phyloP scores from a whole-genome alignment of 2,113 vertebrate species.

The Alosa alosa region DNA sequence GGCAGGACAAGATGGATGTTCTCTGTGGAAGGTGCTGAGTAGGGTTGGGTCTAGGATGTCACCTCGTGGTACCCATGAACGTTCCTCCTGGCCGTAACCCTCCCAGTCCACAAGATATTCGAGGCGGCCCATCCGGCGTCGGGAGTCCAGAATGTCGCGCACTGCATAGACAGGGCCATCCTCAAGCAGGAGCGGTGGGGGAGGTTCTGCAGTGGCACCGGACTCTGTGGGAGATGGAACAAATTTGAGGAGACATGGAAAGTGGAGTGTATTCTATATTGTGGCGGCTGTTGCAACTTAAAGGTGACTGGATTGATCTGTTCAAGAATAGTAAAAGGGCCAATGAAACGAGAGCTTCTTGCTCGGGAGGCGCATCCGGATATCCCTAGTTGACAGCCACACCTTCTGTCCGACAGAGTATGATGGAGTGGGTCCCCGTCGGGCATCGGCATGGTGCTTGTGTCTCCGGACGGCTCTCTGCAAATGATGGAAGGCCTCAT shows the following conservation, averaged over 20 bases:
- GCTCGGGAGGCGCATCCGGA: neutral
- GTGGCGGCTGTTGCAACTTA: too few species aligned
- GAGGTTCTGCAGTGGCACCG: too few species aligned
- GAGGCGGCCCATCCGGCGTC: neutral
- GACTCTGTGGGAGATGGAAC: too few species aligned
- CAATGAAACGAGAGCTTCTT: neutral
- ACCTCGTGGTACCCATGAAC: too few species aligned
- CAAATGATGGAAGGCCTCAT: neutral
- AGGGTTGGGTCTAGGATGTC: too few species aligned
- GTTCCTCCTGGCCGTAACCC: too few species aligned
- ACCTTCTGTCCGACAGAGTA: neutral
- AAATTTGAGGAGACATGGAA: too few species aligned
- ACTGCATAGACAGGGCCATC: too few species aligned
- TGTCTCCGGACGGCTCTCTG: neutral
- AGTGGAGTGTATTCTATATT: neutral
- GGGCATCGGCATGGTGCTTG: neutral
- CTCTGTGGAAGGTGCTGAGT: too few species aligned
- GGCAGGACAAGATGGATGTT: too few species aligned
- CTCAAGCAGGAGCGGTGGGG: too few species aligned
- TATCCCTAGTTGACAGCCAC: neutral
- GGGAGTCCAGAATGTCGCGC: neutral
- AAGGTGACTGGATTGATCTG: neutral
- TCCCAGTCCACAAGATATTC: neutral
- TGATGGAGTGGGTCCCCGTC: neutral
- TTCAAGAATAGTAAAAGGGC: neutral